Evolutionary conservation across 2,113 vertebrate species (phyloP), one percentile per base, ranked within the genome.

Genomic region (Etheostoma cragini): DNA sequence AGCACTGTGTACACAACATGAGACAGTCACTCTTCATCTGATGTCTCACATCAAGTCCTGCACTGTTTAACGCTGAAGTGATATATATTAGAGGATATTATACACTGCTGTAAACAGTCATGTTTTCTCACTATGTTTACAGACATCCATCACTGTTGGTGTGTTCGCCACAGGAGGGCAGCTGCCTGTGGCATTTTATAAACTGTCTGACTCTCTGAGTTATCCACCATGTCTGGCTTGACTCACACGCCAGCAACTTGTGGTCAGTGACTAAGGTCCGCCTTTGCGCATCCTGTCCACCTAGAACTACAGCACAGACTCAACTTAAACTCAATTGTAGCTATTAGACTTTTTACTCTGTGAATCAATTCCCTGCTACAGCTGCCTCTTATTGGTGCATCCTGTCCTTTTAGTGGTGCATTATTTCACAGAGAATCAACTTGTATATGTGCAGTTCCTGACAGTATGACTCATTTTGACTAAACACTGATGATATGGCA

Each of bases 191-290:
- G 89, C 82, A 14, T 90, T 83, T 72, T 72, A 52, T 88, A 89
- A 92, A 93, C 90, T 53, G 88, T 86, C 89, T 91, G 82, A 82
- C 82, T 84, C 60, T 72, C 47, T 69, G 82, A 79, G 47, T 85
- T 82, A 72, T 80, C 87, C 87, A 78, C 83, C 86, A 83, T 56
- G 91, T 93, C 93, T 92, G 87, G 87, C 30, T 82, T 93, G 84
- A 89, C 84, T 92, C 91, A 93, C 75, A 78, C 8, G 67, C 82
- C 89, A 84, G 77, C 62, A 3, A 46, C 73, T 71, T 90, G 91
- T 76, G 92, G 92, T 92, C 83, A 85, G 85, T 93, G 91, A 94
- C 88, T 92, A 90, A 94, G 74, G 82, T 72, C 80, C 65, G 90
- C 81, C 67, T 84, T 76, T 24, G 4, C 62, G 82, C 76, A 73